Evolutionary conservation across 2,797 vertebrate genomes (phyloP), one percentile per base, ranked within the genome.

Genomic region (Muraenolepis orangiensis): DNA sequence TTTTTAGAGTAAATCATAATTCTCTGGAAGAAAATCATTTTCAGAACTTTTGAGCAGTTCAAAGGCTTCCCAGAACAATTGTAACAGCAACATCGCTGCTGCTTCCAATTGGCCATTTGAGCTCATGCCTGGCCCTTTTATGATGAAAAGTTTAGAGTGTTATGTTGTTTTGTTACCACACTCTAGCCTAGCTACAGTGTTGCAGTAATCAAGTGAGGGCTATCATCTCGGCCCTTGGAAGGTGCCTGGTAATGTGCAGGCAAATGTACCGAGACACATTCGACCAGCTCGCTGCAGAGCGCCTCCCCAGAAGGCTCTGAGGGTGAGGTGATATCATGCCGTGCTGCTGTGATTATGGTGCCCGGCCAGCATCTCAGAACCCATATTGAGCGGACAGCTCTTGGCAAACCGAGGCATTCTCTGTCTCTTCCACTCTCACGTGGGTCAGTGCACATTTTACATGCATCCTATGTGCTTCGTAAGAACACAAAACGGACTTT

Each of bases 141-240:
- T 88, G 81, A 87, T 87, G 84, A 87, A 88, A 86, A 87, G 84
- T 8, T 57, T 23, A 79, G 81, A 86, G 82, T 87, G 84, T 88
- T 87, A 87, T 90, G 86, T 87, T 90, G 87, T 90, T 90, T 87
- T 87, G 81, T 89, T 90, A 85, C 87, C 80, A 82, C 85, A 87
- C 77, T 90, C 79, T n/a, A 89, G 85, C 87, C 84, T 87, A 88
- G 88, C 86, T 90, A 87, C 89, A 87, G 86, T 88, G 88, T 87
- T 80, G 36, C 82, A 79, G 81, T 87, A 88, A 91, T 91, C 89
- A 90, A 82, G 80, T 78, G 23, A 84, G 87, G 86, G 82, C 87
- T 89, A 91, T 88, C 84, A 85, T 91, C 75, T 76, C 78, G 81
- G 75, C 80, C 75, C 80, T 83, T 81, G 79, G 83, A 85, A 86